Evolutionary conservation across 2,888 invertebrate species (phyloP), one percentile per base, ranked within the genome.

Genomic region (Adelognathus sp.): DNA sequence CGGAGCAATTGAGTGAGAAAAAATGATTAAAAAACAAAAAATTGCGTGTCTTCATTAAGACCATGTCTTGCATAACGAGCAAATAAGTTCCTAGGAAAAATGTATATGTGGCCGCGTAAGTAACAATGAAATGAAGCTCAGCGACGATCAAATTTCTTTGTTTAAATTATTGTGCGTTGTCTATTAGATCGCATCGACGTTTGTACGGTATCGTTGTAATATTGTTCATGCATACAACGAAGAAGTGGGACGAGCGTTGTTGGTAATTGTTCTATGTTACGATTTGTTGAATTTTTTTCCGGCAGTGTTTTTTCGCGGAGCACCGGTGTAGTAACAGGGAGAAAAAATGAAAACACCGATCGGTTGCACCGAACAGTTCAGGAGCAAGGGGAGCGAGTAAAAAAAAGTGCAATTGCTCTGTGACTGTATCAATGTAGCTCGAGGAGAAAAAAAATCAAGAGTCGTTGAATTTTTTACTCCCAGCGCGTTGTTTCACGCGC

Each of bases 1-100:
- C n/a, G n/a, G n/a, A n/a, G 66, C 60, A 74, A 71, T 75, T 61
- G 58, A 50, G 36, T 14, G 39, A 58, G 31, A 33, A 21, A 14
- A 50, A 18, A 54, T 21, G 36, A 36, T 66, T 31, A 64, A 46
- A 41, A 6, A 24, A 50, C 3, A 29, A 29, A 29, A 16, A 66
- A 54, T 46, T 71, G 71, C 74, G 60, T 74, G 79, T 71, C 71
- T 75, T 75, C 74, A 70, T 79, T 60, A 56, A 60, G 52, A 71
- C 21, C 44, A 66, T 75, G 52, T 79, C 60, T 72, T 72, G 72
- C 74, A 67, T 46, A 36, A 74, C 21, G n/a, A 63, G 54, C 54
- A 58, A n/a, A 70, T 70, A 71, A 79, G 79, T 79, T 79, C 75
- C 75, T 79, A 79, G 70, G 54, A 60, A 21, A 72, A 56, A 39